Evolutionary conservation across 2,113 vertebrate species (phyloP).

Genomic region (Mormoops blainvillei): DNA sequence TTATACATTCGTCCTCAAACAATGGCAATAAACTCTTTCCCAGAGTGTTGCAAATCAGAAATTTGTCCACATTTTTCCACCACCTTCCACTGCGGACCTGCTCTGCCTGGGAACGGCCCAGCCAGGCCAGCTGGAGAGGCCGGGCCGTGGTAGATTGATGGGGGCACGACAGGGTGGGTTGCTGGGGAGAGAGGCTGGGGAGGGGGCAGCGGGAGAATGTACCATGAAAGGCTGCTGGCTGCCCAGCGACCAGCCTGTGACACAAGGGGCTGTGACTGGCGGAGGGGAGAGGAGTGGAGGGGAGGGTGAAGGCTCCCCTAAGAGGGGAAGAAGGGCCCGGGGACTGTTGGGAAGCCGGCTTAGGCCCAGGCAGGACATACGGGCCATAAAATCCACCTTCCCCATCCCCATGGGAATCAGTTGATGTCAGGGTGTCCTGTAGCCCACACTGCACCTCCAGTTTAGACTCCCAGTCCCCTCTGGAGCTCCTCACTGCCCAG

Average conservation of each 20-base stretch:
- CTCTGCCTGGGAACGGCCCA: slow-evolving; percentile 76
- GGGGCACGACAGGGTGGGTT: slow-evolving; percentile 59
- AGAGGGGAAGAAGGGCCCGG: background rate
- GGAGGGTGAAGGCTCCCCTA: background rate
- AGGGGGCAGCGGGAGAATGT: slow-evolving; percentile 50
- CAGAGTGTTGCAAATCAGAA: slow-evolving; percentile 98
- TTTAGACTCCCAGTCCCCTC: background rate
- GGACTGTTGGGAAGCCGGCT: background rate
- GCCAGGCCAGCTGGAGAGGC: slow-evolving; percentile 75
- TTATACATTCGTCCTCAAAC: slow-evolving; percentile 89
- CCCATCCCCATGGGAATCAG: background rate
- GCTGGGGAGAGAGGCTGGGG: slow-evolving; percentile 39
- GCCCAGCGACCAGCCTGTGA: slow-evolving; percentile 16
- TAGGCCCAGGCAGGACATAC: background rate
- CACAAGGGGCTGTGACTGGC: background rate
- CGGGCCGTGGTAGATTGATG: slow-evolving; percentile 74
- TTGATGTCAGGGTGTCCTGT: background rate
- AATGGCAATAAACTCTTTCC: slow-evolving; percentile 94
- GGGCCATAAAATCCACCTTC: background rate
- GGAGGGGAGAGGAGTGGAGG: fast-evolving
- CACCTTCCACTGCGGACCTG: slow-evolving; percentile 83
- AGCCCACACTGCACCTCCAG: background rate
- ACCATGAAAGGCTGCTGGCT: slow-evolving; percentile 69
- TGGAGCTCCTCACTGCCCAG: background rate
- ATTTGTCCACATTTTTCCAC: slow-evolving; percentile 93